These are phyloP conservation scores for Danio aesculapii DNA, from an alignment of 2,797 vertebrate species.

Conservation along the genomic window DNA sequence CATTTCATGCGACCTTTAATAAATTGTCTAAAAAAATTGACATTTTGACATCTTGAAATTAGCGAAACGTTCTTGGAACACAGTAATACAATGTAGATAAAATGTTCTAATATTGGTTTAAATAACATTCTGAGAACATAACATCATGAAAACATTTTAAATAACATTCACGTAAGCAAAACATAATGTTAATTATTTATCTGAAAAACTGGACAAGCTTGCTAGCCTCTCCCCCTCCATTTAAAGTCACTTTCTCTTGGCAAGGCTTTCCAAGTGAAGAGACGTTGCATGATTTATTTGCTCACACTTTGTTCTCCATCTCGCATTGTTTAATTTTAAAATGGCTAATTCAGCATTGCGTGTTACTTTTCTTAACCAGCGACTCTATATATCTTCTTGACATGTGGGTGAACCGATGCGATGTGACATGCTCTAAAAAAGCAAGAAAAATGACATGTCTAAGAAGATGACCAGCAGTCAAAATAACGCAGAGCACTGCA, in stretches of 20 bases:
- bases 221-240: not conserved
- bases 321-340: conserved; percentile 19
- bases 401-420: not conserved
- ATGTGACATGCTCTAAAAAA: conserved; percentile 52
- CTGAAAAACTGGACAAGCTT: not conserved
- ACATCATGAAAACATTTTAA: no score
- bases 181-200: no score
- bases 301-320: not conserved
- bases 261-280: not conserved
- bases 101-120: no score
- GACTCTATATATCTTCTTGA: conserved; percentile 22
- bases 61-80: no score
- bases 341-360: conserved; percentile 3
- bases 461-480: conserved; percentile 70
- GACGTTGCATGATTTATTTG: not conserved
- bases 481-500: conserved; percentile 66
- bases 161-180: no score
- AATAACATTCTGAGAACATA: no score
- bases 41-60: no score
- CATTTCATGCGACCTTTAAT: no score
- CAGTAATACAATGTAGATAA: no score
- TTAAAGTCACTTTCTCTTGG: conserved; percentile 13
- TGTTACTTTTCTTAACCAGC: conserved; percentile 26
- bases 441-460: conserved; percentile 60
- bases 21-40: no score